Base-by-base conservation (phyloP, 2,797 vertebrate species). In the Nyctalus aviator region DNA sequence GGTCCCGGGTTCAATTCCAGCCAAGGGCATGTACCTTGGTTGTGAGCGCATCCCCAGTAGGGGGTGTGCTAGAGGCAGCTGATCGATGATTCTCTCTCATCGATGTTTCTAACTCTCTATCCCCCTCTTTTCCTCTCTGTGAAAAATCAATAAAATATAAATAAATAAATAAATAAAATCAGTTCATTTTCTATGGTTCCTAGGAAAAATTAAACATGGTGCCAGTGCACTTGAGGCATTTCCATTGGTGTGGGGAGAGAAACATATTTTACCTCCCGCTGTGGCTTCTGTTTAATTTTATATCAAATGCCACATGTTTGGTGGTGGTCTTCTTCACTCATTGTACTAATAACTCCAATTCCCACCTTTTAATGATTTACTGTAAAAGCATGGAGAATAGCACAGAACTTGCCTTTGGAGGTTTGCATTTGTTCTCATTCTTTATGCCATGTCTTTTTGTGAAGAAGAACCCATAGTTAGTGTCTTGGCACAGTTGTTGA, bases 271-370 rank as follows among this genome's bases (percentile, higher is more conserved):
- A 76, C 27, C 11, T 84, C 5, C 46, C 11, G 73, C 20, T 77
- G 23, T 32, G 35, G 69, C n/a, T 75, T 81, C 90, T 88, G 91
- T 50, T 88, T 77, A n/a, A 35, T 73, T 92, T 95, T 75, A 57
- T 0, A 62, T 35, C 23, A 68, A 68, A 71, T 64, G 59, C 46
- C 48, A 18, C 37, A 44, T 12, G 27, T n/a, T 53, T 35, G 7
- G 27, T 50, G 64, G 66, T 18, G 37, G 20, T 68, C 88, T 83
- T 90, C 53, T 92, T 90, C 4, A 13, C 20, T 81, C 17, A 23
- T 41, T 50, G 23, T 44, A 7, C 62, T 32, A 57, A 84, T 68
- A 83, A 55, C 53, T 75, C 68, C 62, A 81, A 72, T 89, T n/a
- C 10, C 12, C 18, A 57, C 25, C 23, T 72, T 75, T 84, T 71